Percentiles rank a stretch among this genome's conserved stretches.
These are phyloP conservation scores for Cenopis cana DNA, from an alignment of 2,888 invertebrate genomes.

Conservation along the genomic window DNA sequence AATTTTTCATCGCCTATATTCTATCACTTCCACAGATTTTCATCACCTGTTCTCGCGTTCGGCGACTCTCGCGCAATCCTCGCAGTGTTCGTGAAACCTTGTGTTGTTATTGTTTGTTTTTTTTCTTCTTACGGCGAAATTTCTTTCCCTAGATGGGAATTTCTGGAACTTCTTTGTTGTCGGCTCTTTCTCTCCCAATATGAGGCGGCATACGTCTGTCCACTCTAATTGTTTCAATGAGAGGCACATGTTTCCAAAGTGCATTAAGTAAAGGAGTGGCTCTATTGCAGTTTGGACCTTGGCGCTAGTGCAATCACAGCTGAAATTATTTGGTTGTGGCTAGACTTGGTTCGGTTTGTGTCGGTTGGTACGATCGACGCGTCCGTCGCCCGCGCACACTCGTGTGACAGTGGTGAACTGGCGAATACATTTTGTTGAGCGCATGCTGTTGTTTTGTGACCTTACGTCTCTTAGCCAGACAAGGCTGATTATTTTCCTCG, in stretches of 20 bases:
- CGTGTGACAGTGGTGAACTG: constrained; percentile 49
- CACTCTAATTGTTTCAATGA: constrained; percentile 76
- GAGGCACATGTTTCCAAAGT: constrained; percentile 63
- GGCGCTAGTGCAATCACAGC: background rate
- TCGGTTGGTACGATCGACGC: constrained; percentile 38
- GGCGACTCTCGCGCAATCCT: constrained; percentile 72
- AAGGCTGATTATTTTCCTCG: constrained; percentile 65
- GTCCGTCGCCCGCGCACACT: constrained; percentile 46
- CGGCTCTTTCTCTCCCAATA: constrained; percentile 59
- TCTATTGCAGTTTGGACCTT: constrained; percentile 12
- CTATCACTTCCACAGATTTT: constrained; percentile 34
- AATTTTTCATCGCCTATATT: constrained; percentile 5
- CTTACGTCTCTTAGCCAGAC: constrained; percentile 53
- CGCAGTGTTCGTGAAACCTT: constrained; percentile 72
- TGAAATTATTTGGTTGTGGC: constrained; percentile 1
- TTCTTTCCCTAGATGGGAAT: constrained; percentile 88
- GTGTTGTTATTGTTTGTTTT: constrained; percentile 74
- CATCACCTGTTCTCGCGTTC: constrained; percentile 68
- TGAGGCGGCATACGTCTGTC: constrained; percentile 71
- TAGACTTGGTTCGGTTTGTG: constrained; percentile 23
- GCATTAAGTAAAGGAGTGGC: background rate
- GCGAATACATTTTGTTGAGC: constrained; percentile 55
- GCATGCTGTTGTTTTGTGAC: constrained; percentile 59
- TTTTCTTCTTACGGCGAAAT: constrained; percentile 87
- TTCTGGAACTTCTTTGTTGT: constrained; percentile 82